Evolutionary conservation across 2,113 vertebrate species (phyloP), one percentile per base, ranked within the genome.

Genomic region (Sisor rabdophorus): DNA sequence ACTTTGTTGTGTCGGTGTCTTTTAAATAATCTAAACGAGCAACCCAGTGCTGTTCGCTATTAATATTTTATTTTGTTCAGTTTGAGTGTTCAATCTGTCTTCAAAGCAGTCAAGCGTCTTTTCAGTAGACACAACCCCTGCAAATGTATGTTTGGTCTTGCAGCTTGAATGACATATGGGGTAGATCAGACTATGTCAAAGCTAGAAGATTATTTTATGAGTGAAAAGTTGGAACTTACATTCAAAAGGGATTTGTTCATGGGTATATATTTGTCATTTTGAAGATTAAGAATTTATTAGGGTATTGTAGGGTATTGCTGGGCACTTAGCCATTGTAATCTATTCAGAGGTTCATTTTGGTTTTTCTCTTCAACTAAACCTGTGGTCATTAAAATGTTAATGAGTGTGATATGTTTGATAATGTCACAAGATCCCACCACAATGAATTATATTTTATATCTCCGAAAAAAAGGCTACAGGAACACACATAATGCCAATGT

Each of bases 351-450:
- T 58, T 76, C 2, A 59, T 69, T 76, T 50, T 24, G 64, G 64
- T 69, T 48, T 70, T 28, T 80, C 77, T 78, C 81, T 75, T 70
- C 54, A 55, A 60, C 78, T 26, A 70, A 70, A 77, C 54, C 65
- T 69, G 26, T 79, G 59, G 79, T 83, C 80, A 85, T 89, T 87
- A 89, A 86, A 87, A 89, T 89, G 84, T 87, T 89, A 88, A 92
- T 90, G 86, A 88, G 80, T 82, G 72, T 81, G 81, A 87, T 89
- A 73, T 71, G 53, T 88, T 88, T 89, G 86, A 91, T 89, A 88
- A 89, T 92, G 88, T 86, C 88, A 89, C 80, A 64, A 58, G 70
- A 79, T 80, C n/a, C 58, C 12, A 67, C 60, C 53, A 65, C 86
- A 84, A 79, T 90, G 82, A 87, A 87, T 91, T 88, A 83, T 17